These are phyloP conservation scores for Sclerurus mexicanus DNA, from an alignment of 2,113 vertebrate species.

Conservation along the genomic window DNA sequence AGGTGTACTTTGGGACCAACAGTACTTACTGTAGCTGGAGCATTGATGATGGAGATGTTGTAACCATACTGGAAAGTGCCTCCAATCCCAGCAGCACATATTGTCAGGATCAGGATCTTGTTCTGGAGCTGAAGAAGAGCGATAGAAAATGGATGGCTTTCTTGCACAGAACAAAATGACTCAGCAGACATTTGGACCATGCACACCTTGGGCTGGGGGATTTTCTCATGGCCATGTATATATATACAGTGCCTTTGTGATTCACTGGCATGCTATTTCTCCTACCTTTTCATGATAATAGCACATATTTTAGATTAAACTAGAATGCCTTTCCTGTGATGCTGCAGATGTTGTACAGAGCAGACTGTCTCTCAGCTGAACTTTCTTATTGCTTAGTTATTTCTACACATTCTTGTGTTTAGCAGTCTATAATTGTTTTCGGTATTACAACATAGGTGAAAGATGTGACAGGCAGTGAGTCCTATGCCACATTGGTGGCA, in stretches of 20 bases:
- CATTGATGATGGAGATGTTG: constrained; percentile 90
- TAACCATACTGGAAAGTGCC: constrained; percentile 93
- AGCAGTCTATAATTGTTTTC: neutral
- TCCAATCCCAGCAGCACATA: constrained; percentile 85
- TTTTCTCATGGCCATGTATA: neutral
- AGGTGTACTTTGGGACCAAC: neutral
- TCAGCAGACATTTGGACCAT: neutral
- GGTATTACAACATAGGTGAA: neutral
- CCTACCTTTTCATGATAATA: neutral
- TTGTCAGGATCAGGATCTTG: constrained; percentile 79
- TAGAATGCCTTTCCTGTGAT: neutral
- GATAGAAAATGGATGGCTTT: neutral
- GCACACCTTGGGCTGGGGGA: neutral
- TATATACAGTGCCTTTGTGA: neutral
- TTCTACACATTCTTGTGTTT: neutral
- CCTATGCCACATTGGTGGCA: neutral
- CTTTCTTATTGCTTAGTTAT: neutral
- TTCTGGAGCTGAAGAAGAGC: constrained; percentile 62
- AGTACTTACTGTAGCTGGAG: constrained; percentile 81
- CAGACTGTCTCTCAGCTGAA: neutral
- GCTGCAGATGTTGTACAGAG: neutral
- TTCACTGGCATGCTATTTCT: neutral
- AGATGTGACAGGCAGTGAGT: neutral
- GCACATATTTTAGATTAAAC: neutral
- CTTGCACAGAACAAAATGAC: neutral